Base-by-base conservation (phyloP, 1,140 invertebrate species). In the Phortica variegata region DNA sequence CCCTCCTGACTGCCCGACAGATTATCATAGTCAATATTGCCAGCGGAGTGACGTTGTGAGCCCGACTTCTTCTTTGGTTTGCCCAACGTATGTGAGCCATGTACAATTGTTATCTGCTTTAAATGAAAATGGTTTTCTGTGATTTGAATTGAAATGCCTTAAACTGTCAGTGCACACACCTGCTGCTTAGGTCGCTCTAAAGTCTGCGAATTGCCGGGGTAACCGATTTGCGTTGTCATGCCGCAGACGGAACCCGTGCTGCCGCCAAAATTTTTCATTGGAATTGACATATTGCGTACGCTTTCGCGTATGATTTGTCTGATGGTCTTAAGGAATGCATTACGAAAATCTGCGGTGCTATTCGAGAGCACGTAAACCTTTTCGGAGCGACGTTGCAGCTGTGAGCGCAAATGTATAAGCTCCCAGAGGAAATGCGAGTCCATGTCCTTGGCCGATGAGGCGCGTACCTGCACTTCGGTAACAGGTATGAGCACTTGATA, bases 321-420 rank as follows among this genome's bases (percentile, higher is more conserved):
- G 58, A 97, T 97, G 37, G 93, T 96, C 77, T 93, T 94, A 54
- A 98, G 82, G 81, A 97, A 97, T 55, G 93, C 92, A 77, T 95
- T 95, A 58, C 95, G 86, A 76, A 96, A 96, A 73, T 97, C 94
- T 43, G 87, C 87, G 20, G 94, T 95, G 77, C 93, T 95, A 80
- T 97, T 98, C 8, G 93, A 95, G 51, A 98, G 83, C 56, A 97
- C 92, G 75, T 97, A 98, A 51, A 97, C 88, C 80, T 97, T 97
- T 78, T 98, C 95, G 12, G 93, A 94, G 57, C 95, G 84, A 47
- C 93, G 85, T 72, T 96, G 92, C 46, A 93, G 82, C 77, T 95
- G 93, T 75, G 91, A 95, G 60, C 93, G 84, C 46, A 96, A 81
- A 77, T 97, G 94, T 57, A 97, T 93, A 43, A 98, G 83, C 77